Evolutionary conservation across 1,140 invertebrate genomes (phyloP), one percentile per base, ranked within the genome.

Genomic region (Diuraphis noxia): DNA sequence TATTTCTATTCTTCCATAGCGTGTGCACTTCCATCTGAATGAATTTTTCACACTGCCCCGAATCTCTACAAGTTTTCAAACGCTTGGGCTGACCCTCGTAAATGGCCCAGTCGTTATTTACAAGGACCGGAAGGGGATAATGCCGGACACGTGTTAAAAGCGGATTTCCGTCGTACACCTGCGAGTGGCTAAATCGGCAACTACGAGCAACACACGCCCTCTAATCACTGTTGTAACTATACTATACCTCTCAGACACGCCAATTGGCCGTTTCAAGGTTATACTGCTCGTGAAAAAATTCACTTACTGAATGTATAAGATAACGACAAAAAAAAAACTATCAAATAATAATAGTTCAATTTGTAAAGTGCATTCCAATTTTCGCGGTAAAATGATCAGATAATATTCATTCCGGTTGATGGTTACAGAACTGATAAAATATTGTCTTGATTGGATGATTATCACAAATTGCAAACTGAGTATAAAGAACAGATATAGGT

Each of bases 81-180:
- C 38, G 87, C 21, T 23, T 25, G 25, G 38, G 87, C 25, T 25
- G 13, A 88, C 87, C 56, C 87, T 63, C 21, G 87, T 72, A 72
- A 88, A 41, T 72, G 87, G 87, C 49, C 36, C 23, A 34, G 87
- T 13, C 25, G 87, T 88, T 88, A 88, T 88, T 88, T 88, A 88
- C 87, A 88, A 88, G 36, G 63, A 77, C 87, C 63, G 87, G 87
- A 77, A 77, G 56, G 56, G 38, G 10, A 46, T 77, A 88, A 88
- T 77, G 38, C 87, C 87, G 87, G 63, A 77, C 63, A 88, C 87
- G 87, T 88, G 87, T 88, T 88, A 88, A 88, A 88, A 88, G 87
- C 87, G 63, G 49, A 88, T 88, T 72, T 72, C 87, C 87, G 87
- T 88, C 49, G 36, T 40, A 34, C 87, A 88, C 87, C 87, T 72